Conservation (phyloP, 2,113 vertebrate species). For the Caranx ignobilis region DNA sequence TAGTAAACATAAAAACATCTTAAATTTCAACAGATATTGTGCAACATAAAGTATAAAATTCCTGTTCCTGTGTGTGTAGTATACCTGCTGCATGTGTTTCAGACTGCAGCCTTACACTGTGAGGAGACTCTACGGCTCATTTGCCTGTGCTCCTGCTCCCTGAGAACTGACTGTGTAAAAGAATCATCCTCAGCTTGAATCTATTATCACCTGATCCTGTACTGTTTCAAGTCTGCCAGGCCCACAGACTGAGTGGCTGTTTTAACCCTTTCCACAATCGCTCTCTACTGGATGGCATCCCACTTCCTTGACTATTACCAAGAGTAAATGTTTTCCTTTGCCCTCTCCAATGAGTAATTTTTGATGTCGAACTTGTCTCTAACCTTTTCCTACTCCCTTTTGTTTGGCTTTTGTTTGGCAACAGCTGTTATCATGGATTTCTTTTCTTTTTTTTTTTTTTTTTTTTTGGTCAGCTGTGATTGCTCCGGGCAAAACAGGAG, state of each 20-base stretch:
- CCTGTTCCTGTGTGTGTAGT: background rate
- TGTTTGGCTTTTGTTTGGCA: constrained; percentile 99
- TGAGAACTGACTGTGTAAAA: constrained; percentile 66
- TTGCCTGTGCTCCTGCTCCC: constrained; percentile 52
- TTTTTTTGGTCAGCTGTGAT: constrained; percentile 99
- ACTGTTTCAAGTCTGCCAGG: constrained; percentile 75
- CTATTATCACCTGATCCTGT: constrained; percentile 86
- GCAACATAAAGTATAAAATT: background rate
- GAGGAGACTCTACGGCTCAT: constrained; percentile 60
- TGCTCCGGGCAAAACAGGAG: constrained; percentile 99
- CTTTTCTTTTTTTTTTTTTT: constrained; percentile 74
- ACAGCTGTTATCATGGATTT: constrained; percentile 99
- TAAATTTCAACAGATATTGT: background rate
- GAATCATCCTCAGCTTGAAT: constrained; percentile 70
- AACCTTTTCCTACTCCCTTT: constrained; percentile 93
- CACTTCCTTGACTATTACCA: constrained; percentile 75
- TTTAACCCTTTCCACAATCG: constrained; percentile 85
- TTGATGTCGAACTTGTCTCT: constrained; percentile 91
- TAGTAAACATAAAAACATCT: background rate
- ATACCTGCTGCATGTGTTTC: constrained; percentile 10
- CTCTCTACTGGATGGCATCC: constrained; percentile 78
- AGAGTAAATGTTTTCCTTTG: constrained; percentile 87
- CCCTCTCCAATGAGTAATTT: constrained; percentile 87
- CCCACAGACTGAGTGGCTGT: constrained; percentile 86
- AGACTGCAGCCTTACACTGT: constrained; percentile 31